Evolutionary conservation across 2,888 invertebrate species (phyloP).

Genomic region (Theristus sp.): DNA sequence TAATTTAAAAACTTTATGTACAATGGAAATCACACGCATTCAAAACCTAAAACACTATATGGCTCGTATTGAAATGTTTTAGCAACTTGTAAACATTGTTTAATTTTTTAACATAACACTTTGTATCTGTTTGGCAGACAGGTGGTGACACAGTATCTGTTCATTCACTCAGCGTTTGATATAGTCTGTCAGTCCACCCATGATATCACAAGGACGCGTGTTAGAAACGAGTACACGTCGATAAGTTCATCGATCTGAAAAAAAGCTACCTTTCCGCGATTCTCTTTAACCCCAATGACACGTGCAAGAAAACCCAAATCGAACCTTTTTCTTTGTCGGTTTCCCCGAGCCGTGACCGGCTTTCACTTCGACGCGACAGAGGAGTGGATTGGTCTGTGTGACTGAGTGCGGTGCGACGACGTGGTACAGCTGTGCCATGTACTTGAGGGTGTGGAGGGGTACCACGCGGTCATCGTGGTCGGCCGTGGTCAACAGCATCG

Average conservation of each 20-base stretch:
- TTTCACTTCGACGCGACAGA: constrained; percentile 76
- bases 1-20: too few relatives aligned
- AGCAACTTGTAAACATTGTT: too few relatives aligned
- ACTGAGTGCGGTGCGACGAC: constrained; percentile 21
- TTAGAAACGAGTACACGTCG: constrained; percentile 67
- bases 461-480: constrained; percentile 98
- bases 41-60: too few relatives aligned
- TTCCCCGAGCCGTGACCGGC: constrained; percentile 94
- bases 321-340: constrained; percentile 75
- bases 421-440: constrained; percentile 71
- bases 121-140: not conserved
- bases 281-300: too few relatives aligned
- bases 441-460: constrained; percentile 86
- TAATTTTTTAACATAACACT: too few relatives aligned
- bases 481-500: constrained; percentile 74
- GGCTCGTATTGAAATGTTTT: too few relatives aligned
- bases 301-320: too few relatives aligned
- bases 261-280: too few relatives aligned
- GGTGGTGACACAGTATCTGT: not conserved
- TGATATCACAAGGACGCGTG: constrained; percentile 50
- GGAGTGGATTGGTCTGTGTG: constrained; percentile 53
- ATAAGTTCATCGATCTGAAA: constrained; percentile 71
- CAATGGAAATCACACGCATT: too few relatives aligned
- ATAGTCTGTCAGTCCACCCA: too few relatives aligned
- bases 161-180: too few relatives aligned